phyloP scores from a whole-genome alignment of 2,113 vertebrate species.

The Dasyprocta punctata region DNA sequence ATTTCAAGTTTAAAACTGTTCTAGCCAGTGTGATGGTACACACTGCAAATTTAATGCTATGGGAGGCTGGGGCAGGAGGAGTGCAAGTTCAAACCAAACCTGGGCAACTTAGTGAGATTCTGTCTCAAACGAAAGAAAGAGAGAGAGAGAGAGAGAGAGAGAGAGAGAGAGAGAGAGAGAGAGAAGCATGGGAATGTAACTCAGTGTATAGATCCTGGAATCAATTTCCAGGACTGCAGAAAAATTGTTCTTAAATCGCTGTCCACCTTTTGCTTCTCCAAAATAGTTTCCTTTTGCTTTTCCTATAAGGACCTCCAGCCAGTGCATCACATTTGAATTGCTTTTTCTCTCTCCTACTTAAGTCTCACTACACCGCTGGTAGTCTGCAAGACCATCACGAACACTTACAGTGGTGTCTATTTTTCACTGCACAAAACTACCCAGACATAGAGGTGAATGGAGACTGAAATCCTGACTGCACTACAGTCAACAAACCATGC shows the following conservation, averaged over 20 bases:
- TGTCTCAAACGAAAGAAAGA: too few species aligned
- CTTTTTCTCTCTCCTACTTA: not conserved
- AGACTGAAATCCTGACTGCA: not conserved
- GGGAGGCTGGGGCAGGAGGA: not conserved
- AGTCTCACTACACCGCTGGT: not conserved
- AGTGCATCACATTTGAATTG: not conserved
- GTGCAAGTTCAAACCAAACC: too few species aligned
- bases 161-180: too few species aligned
- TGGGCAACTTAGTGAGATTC: too few species aligned
- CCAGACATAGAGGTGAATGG: not conserved
- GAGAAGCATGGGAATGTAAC: not conserved
- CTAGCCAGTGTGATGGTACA: not conserved
- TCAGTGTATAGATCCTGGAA: not conserved
- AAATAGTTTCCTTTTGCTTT: slow-evolving; percentile 38
- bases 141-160: not conserved
- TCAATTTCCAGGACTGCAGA: not conserved
- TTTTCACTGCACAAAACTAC: slow-evolving; percentile 42
- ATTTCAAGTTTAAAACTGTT: slow-evolving; percentile 45
- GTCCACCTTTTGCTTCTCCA: slow-evolving; percentile 44
- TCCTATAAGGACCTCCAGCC: not conserved
- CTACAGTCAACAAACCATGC: not conserved
- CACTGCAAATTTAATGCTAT: not conserved
- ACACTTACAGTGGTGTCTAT: not conserved
- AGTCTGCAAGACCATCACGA: not conserved
- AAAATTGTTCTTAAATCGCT: not conserved